Conservation (phyloP, 2,797 vertebrate genomes). For the Pyrrhura leucotis region DNA sequence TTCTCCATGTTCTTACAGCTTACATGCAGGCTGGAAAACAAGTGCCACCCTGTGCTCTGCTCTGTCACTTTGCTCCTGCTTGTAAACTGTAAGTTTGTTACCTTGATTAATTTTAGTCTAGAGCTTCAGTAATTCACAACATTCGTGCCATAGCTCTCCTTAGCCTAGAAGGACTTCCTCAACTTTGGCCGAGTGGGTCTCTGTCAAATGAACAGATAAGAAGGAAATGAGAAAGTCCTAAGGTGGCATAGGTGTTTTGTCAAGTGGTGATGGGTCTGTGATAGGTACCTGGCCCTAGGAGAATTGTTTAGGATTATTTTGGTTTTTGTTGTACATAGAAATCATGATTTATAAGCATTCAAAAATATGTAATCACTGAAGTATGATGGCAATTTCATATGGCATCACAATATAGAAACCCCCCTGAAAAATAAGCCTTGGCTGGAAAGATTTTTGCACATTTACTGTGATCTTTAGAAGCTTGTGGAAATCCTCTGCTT, state of each 20-base stretch:
- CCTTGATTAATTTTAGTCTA: not conserved
- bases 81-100: not conserved
- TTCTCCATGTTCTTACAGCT: not conserved
- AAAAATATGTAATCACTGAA: not conserved
- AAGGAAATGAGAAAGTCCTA: not conserved
- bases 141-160: not conserved
- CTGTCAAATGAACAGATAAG: not conserved
- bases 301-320: not conserved
- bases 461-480: not conserved
- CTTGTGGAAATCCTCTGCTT: not conserved
- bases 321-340: not conserved
- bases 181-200: not conserved
- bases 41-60: not conserved
- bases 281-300: not conserved
- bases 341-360: not conserved
- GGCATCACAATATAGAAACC: not conserved
- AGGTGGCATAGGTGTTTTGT: not conserved
- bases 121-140: not conserved
- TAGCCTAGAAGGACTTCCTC: not conserved
- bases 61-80: not conserved
- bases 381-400: not conserved
- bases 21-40: not conserved
- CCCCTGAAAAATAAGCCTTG: accelerated
- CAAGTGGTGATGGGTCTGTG: not conserved
- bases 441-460: not conserved